These are phyloP conservation scores for Darevskia mixta DNA, from an alignment of 2,797 vertebrate genomes.

Conservation along the genomic window DNA sequence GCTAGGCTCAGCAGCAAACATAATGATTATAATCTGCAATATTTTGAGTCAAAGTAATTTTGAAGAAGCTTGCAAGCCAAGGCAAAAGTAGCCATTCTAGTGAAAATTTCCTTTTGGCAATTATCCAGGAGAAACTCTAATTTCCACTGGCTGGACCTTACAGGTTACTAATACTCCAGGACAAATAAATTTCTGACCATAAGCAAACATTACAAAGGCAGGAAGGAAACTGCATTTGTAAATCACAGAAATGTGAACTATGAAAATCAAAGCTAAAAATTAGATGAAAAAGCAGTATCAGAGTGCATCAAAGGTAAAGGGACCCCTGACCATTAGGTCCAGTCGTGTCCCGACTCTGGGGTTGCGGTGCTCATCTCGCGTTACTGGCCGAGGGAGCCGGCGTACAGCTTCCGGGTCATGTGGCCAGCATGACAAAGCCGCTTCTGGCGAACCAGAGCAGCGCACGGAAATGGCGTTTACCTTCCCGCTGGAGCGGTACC, in stretches of 20 bases:
- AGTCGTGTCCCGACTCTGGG: too few species aligned
- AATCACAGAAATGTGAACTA: conserved; percentile 10
- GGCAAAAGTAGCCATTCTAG: background rate
- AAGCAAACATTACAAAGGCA: background rate
- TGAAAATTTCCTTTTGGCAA: background rate
- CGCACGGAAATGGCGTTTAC: too few species aligned
- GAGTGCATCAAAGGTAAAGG: too few species aligned
- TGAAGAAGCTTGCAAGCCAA: background rate
- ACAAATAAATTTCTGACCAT: background rate
- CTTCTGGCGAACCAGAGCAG: too few species aligned
- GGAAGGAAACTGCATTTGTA: background rate
- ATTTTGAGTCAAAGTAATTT: background rate
- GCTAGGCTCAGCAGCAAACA: background rate
- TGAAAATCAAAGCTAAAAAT: conserved; percentile 22
- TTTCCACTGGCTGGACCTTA: background rate
- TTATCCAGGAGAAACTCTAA: background rate
- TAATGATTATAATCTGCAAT: background rate
- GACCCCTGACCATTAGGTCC: too few species aligned
- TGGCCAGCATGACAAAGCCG: too few species aligned
- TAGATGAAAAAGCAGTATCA: conserved; percentile 6
- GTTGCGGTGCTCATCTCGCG: too few species aligned
- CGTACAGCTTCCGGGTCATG: too few species aligned
- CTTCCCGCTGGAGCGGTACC: too few species aligned
- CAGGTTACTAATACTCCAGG: background rate
- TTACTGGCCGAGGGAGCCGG: too few species aligned